Base-by-base conservation (phyloP, 1,140 invertebrate species). In the Araneus ventricosus region DNA sequence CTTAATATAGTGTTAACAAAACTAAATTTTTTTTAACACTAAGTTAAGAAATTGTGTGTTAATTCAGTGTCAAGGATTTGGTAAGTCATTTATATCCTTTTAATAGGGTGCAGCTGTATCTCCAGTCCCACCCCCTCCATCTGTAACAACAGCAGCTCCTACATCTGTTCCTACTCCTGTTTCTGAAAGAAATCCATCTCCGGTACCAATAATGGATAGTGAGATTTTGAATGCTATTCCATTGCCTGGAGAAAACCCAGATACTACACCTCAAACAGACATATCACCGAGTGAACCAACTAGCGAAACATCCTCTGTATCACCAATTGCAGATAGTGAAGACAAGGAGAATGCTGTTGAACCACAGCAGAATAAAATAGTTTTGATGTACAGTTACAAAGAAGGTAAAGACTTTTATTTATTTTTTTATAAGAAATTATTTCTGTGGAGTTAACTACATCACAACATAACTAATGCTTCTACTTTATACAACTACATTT, bases 331-430 rank as follows among this genome's bases (percentile, higher is more conserved):
- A 3, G 88, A 90, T 41, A 86, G 39, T 86, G 91, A 93, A 59
- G 91, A 93, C 22, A 93, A 93, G 61, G 91, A 93, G 80, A 93
- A 93, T 61, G 39, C 8, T 22, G 63, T 57, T 39, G 61, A 85
- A 27, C 34, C 22, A 22, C 24, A 14, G 20, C 20, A 24, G 20
- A 70, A 41, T 45, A 90, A 92, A 87, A 75, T 87, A 14, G 52
- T 79, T 61, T 52, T 93, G 17, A 93, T 88, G 59, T 93, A 93
- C 45, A 80, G 24, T 30, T 93, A 89, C 37, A 89, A 89, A 67
- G 86, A 89, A 37, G 80, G 92, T 89, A 67, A 52, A 10, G 41
- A 34, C 27, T 14, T 27, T 67, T 10, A 4, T 6, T 63, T 27
- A n/a, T 67, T 8, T 67, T 67, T 10, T 24, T 57, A 57, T 57